A percentile compares a stretch with the other conserved stretches of the same genome.
Conservation (phyloP, 2,888 invertebrate species). For the Sceliomorpha sp. region DNA sequence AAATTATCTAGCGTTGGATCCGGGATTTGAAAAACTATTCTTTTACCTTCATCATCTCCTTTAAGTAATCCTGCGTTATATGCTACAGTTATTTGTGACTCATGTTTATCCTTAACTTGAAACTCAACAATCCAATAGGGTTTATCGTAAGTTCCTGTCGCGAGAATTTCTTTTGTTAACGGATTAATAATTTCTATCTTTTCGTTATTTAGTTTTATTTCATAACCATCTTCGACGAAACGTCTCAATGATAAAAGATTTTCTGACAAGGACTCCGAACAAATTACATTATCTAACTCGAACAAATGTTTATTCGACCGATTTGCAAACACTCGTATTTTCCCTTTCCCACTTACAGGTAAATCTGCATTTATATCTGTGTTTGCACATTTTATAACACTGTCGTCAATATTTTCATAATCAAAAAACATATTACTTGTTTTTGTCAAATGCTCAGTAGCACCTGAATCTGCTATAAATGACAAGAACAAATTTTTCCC, state of each 20-base stretch:
- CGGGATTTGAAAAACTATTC: no score
- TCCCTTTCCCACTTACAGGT: background rate
- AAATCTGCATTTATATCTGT: background rate
- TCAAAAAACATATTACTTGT: background rate
- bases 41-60: no score
- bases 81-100: no score
- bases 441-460: background rate
- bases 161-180: background rate
- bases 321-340: background rate
- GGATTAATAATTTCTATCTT: background rate
- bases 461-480: background rate
- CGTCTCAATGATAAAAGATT: background rate
- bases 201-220: background rate
- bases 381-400: background rate
- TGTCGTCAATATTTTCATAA: background rate
- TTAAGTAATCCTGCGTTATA: no score
- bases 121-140: no score
- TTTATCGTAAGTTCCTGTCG: slow-evolving; percentile 2
- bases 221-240: background rate
- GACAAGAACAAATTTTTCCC: background rate
- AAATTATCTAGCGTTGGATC: no score
- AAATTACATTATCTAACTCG: background rate
- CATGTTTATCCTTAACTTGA: slow-evolving; percentile 4
- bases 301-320: background rate
- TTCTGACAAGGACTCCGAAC: background rate